phyloP scores from a whole-genome alignment of 1,140 invertebrate genomes.

The Helicoverpa zea region DNA sequence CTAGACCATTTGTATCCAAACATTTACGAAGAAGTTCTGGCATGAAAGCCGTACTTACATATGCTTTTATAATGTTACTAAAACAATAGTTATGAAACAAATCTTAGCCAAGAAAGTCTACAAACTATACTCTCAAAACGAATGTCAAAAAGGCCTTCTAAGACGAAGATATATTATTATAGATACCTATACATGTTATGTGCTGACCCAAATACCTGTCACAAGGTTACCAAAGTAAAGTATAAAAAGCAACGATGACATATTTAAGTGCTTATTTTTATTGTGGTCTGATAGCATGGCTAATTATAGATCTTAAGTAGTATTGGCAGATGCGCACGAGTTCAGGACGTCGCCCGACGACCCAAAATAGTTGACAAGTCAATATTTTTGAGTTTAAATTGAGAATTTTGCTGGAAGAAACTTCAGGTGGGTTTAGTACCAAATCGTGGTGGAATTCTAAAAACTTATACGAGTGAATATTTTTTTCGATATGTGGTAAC shows the following conservation, averaged over 20 bases:
- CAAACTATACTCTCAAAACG: background rate
- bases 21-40: too few relatives aligned
- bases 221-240: background rate
- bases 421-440: too few relatives aligned
- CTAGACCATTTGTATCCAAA: too few relatives aligned
- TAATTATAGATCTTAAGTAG: constrained; percentile 32
- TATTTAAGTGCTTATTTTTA: constrained; percentile 29
- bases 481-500: too few relatives aligned
- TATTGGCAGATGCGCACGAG: background rate
- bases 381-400: too few relatives aligned
- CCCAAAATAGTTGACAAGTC: background rate
- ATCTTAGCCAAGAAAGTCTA: background rate
- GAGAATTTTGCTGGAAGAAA: too few relatives aligned
- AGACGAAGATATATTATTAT: background rate
- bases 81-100: too few relatives aligned
- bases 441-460: too few relatives aligned
- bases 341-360: background rate
- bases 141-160: constrained; percentile 1
- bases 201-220: constrained; percentile 18
- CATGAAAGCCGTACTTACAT: too few relatives aligned
- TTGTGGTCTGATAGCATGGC: constrained; percentile 31
- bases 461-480: too few relatives aligned
- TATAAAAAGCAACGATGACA: constrained; percentile 30
- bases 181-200: background rate
- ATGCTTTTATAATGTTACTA: too few relatives aligned